These are phyloP conservation scores for Meandrina meandrites DNA, from an alignment of 92 coral and sea anemone species.

Conservation along the genomic window DNA sequence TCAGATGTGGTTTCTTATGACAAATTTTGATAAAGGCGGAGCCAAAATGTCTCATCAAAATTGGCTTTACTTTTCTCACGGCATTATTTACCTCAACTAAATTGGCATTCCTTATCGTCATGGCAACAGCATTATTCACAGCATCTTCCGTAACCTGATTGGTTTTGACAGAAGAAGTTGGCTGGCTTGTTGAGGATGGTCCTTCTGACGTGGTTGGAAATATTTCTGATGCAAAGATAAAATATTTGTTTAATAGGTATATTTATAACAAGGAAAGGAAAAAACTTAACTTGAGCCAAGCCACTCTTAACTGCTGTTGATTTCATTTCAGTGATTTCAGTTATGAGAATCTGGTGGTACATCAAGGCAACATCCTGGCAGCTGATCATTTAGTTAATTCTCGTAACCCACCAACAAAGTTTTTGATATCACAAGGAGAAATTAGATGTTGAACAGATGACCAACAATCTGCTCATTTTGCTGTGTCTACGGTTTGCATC, in stretches of 20 bases:
- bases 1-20: neutral
- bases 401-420: neutral
- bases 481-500: too few species aligned
- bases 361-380: neutral
- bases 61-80: neutral
- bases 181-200: neutral
- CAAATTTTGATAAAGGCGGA: neutral
- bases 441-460: too few species aligned
- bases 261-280: neutral
- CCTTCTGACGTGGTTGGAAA: neutral
- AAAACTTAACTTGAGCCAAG: neutral
- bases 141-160: neutral
- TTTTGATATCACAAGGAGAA: too few species aligned
- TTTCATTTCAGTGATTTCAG: neutral
- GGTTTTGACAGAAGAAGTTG: conserved; percentile 9
- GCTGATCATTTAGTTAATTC: neutral
- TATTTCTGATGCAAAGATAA: conserved; percentile 7
- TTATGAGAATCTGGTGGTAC: neutral
- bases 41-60: neutral
- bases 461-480: too few species aligned
- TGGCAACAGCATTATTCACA: conserved; percentile 4
- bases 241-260: too few species aligned
- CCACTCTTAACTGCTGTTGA: too few species aligned
- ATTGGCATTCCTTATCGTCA: conserved; percentile 22
- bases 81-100: conserved; percentile 16